A percentile compares a stretch with the other conserved stretches of the same genome.
Conservation (phyloP, 2,113 vertebrate species). For the Poeciliopsis turrubarensis region DNA sequence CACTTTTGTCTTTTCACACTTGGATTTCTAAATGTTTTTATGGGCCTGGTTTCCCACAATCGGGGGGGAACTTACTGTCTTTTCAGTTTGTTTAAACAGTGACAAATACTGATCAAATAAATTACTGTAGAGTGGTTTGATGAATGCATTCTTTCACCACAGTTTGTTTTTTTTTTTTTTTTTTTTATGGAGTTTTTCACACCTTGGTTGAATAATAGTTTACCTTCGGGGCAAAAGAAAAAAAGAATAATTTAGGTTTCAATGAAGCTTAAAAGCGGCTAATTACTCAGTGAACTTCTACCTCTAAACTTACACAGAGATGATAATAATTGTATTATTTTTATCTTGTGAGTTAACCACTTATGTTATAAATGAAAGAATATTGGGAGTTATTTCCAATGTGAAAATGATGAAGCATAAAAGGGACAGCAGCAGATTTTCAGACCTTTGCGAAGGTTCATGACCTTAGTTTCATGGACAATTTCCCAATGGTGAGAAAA, state of each 20-base stretch:
- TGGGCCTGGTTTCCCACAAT: constrained; percentile 46
- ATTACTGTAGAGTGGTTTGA: background rate
- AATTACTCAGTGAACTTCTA: background rate
- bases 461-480: too few species aligned
- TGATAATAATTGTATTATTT: background rate
- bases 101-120: background rate
- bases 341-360: background rate
- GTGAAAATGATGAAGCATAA: background rate
- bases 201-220: background rate
- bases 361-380: background rate
- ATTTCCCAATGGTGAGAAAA: too few species aligned
- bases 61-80: background rate
- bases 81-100: background rate
- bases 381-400: background rate
- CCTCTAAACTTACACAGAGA: background rate
- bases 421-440: too few species aligned
- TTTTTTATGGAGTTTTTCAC: background rate
- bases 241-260: too few species aligned
- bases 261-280: background rate
- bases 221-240: background rate
- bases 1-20: constrained; percentile 64
- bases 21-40: constrained; percentile 62
- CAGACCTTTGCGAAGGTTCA: too few species aligned
- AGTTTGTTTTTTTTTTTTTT: background rate
- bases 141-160: background rate